phyloP scores from a whole-genome alignment of 1,140 invertebrate species.

The Procambarus virginalis region DNA sequence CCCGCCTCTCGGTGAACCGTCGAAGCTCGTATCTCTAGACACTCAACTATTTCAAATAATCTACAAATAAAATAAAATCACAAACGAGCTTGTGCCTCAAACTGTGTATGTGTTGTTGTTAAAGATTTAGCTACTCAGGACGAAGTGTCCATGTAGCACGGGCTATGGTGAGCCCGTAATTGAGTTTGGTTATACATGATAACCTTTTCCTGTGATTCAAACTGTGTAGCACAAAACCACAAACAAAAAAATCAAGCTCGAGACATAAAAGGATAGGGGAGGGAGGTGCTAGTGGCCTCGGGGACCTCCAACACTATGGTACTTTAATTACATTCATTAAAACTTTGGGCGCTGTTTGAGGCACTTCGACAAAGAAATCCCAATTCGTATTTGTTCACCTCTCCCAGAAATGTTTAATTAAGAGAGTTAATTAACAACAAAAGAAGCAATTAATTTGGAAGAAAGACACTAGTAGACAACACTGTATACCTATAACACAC shows the following conservation, averaged over 20 bases:
- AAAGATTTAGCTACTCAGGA: too few relatives aligned
- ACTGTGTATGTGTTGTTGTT: too few relatives aligned
- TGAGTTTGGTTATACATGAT: too few relatives aligned
- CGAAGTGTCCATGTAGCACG: too few relatives aligned
- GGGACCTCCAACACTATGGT: not conserved
- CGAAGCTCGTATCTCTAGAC: too few relatives aligned
- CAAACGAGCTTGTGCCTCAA: not conserved
- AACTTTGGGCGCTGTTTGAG: not conserved
- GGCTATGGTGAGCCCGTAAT: too few relatives aligned
- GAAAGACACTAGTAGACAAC: not conserved
- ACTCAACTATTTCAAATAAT: too few relatives aligned
- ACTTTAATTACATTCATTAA: not conserved
- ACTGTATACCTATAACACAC: too few relatives aligned
- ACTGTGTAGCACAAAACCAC: not conserved
- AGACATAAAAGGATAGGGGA: not conserved
- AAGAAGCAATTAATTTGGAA: not conserved
- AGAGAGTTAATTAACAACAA: conserved; percentile 3
- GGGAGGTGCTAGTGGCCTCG: too few relatives aligned
- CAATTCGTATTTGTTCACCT: not conserved
- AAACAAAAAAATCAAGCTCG: not conserved
- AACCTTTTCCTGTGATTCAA: too few relatives aligned
- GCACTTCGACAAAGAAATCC: not conserved
- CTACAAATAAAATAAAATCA: too few relatives aligned
- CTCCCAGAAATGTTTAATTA: not conserved
- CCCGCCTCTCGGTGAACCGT: too few relatives aligned